Evolutionary conservation across 2,888 invertebrate genomes (phyloP).

Genomic region (Seira ritae): DNA sequence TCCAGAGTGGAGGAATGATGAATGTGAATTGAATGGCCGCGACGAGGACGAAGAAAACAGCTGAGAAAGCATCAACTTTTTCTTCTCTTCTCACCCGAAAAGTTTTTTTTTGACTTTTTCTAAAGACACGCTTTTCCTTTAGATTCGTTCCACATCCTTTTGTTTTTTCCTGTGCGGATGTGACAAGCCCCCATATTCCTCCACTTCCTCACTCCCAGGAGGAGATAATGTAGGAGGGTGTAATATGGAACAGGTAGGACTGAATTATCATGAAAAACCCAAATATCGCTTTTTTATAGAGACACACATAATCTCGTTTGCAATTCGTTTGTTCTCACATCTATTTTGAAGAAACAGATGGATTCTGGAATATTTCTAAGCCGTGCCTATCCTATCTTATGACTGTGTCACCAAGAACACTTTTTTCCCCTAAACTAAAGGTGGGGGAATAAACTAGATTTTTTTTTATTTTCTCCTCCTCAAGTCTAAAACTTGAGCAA

Average conservation of each 20-base stretch:
- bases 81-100: not conserved
- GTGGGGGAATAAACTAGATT: not conserved
- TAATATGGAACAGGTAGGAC: not conserved
- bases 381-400: not conserved
- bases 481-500: not conserved
- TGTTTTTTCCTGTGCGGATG: not conserved
- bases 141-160: not conserved
- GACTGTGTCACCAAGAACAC: not conserved
- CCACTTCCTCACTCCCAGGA: not conserved
- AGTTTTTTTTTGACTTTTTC: not conserved
- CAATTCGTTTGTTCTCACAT: not conserved
- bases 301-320: not conserved
- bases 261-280: slow-evolving; percentile 1
- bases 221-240: not conserved
- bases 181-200: not conserved
- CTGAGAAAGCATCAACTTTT: not conserved
- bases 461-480: not conserved
- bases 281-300: not conserved
- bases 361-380: not conserved
- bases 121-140: not conserved
- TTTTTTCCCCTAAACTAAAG: not conserved
- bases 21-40: not conserved
- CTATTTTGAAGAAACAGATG: slow-evolving; percentile 4
- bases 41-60: not conserved
- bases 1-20: not conserved